These are phyloP conservation scores for Dendrocincla tyrannina DNA, from an alignment of 2,797 vertebrate genomes.

Conservation along the genomic window DNA sequence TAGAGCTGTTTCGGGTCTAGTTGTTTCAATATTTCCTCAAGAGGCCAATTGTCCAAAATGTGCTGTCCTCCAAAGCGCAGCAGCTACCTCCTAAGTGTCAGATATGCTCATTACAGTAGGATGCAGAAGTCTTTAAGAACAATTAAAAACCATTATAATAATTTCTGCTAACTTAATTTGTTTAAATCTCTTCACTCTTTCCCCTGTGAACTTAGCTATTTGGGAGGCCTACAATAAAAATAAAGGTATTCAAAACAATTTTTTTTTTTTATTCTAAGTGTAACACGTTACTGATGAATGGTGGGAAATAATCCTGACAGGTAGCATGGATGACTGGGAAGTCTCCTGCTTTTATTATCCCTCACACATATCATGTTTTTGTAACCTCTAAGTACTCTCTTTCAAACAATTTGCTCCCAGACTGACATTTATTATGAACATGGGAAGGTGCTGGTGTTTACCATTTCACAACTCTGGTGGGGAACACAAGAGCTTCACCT, in stretches of 20 bases:
- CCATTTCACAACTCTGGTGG: background rate
- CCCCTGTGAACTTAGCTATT: background rate
- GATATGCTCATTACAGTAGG: background rate
- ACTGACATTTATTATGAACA: background rate
- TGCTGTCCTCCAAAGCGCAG: background rate
- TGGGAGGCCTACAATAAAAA: background rate
- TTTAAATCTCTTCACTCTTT: background rate
- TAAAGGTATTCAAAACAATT: background rate
- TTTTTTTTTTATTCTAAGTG: background rate
- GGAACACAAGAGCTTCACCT: background rate
- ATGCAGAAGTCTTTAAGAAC: background rate
- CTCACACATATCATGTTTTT: background rate
- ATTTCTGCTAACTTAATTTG: background rate
- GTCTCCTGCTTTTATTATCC: background rate
- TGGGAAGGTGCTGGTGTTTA: background rate
- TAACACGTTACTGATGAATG: background rate
- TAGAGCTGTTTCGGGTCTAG: background rate
- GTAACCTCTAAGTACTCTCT: background rate
- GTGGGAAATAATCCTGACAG: background rate
- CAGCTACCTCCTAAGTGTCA: background rate
- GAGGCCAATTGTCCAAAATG: background rate
- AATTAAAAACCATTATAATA: background rate
- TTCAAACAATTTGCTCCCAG: background rate
- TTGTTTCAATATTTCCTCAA: background rate
- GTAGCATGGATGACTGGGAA: background rate